Conservation (phyloP, 2,888 invertebrate genomes). For the Syritta pipiens region DNA sequence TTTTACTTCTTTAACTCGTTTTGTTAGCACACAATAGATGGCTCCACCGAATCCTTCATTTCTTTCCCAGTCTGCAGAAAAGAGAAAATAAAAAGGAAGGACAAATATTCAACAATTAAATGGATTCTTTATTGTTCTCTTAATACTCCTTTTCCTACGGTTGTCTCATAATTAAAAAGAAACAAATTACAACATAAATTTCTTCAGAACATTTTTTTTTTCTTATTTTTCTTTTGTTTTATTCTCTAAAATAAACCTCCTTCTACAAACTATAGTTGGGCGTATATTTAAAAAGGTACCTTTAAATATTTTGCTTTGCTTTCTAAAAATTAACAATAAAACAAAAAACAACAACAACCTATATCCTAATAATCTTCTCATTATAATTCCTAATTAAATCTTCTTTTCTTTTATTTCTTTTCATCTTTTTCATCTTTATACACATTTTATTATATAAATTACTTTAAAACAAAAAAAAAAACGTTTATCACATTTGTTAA, state of each 20-base stretch:
- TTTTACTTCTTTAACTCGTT: no score
- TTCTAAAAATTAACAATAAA: background rate
- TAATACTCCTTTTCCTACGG: no score
- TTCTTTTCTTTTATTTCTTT: background rate
- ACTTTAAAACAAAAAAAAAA: no score
- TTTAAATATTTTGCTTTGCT: constrained; percentile 1
- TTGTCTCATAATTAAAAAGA: no score
- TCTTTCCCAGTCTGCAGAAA: no score
- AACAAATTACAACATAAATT: no score
- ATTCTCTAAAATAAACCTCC: background rate
- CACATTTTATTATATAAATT: background rate
- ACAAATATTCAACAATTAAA: no score
- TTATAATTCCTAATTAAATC: constrained; percentile 2
- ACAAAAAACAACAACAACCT: constrained; percentile 20
- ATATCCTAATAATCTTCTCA: constrained; percentile 21
- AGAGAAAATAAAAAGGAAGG: no score
- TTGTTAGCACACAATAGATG: no score
- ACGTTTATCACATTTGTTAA: constrained; percentile 68
- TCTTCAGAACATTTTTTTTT: background rate
- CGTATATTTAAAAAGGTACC: constrained; percentile 20
- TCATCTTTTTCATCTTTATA: background rate
- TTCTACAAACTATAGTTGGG: constrained; percentile 10
- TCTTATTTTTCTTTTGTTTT: background rate
- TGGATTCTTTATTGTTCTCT: no score
- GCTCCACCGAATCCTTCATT: no score